phyloP scores from a whole-genome alignment of 1,140 invertebrate species.

The Drosophila bocki region DNA sequence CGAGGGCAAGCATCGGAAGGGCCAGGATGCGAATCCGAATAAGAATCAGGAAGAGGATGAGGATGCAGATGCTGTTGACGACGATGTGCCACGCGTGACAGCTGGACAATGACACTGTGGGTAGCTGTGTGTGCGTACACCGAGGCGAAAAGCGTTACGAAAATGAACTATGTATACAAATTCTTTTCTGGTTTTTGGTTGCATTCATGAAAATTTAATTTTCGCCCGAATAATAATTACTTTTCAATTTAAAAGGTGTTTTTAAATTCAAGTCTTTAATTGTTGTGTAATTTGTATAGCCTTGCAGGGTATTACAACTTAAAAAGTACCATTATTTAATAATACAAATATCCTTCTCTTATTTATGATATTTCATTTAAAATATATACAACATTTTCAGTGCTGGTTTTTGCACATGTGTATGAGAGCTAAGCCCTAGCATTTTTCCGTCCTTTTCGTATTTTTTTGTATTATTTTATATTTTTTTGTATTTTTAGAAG shows the following conservation, averaged over 20 bases:
- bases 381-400: neutral
- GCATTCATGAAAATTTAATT: neutral
- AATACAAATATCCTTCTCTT: neutral
- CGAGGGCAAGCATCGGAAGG: slow-evolving; percentile 26
- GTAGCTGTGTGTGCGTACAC: slow-evolving; percentile 29
- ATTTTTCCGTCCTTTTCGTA: slow-evolving; percentile 6
- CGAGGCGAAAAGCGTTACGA: neutral
- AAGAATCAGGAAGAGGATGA: slow-evolving; percentile 43
- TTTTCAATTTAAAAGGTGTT: neutral
- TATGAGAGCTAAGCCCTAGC: slow-evolving; percentile 32
- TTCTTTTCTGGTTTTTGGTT: neutral
- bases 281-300: neutral
- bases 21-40: slow-evolving; percentile 42
- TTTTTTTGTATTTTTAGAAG: slow-evolving; percentile 65
- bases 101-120: slow-evolving; percentile 78
- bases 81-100: slow-evolving; percentile 78
- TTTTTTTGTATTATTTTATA: slow-evolving; percentile 32
- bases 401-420: neutral
- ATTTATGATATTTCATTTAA: neutral
- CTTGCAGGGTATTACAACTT: neutral
- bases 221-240: neutral
- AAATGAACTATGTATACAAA: neutral
- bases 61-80: slow-evolving; percentile 55
- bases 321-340: neutral
- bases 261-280: neutral